Base-by-base conservation (phyloP, 1,140 invertebrate species). In the Zaprionus lachaisei region DNA sequence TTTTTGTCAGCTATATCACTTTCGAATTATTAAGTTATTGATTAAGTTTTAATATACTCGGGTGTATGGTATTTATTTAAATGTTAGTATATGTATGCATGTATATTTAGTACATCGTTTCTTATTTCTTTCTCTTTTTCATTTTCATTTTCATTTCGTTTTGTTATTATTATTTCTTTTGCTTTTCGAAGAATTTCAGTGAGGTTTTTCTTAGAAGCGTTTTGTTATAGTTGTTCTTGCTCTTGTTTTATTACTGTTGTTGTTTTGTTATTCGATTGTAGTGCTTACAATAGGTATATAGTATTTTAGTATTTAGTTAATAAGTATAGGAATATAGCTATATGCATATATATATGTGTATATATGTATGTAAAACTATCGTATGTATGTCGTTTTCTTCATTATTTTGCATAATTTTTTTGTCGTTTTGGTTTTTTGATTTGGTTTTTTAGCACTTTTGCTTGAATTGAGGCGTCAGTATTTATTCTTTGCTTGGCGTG, bases 131-230 rank as follows among this genome's bases (percentile, higher is more conserved):
- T 56, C 41, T 24, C 47, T 17, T 15, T 17, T 7, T 17, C n/a
- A 41, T 15, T 41, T 7, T 17, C n/a, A 41, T 15, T 41, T 41
- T 41, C 38, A 44, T 44, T 44, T 47, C 41, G n/a, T 20, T 47
- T 17, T 47, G 41, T 47, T 47, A 47, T 20, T 51, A 49, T 49
- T 20, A 49, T 49, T 20, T 49, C 17, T 20, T 7, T 72, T 65
- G 54, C 69, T 77, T 79, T 68, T 82, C 61, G 91, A 92, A 92
- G 91, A 92, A 92, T 92, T 92, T 92, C 91, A 91, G 91, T 92
- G 91, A 92, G 91, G 91, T 34, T 90, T 83, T 90, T 83, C 76
- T 75, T 80, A 90, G 86, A 90, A 90, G 85, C 81, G 85, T 89
- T 89, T 79, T 47, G 7, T 58, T 15, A 47, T 75, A 58, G 60